Conservation (phyloP, 2,888 invertebrate species). For the Scotopteryx bipunctaria region DNA sequence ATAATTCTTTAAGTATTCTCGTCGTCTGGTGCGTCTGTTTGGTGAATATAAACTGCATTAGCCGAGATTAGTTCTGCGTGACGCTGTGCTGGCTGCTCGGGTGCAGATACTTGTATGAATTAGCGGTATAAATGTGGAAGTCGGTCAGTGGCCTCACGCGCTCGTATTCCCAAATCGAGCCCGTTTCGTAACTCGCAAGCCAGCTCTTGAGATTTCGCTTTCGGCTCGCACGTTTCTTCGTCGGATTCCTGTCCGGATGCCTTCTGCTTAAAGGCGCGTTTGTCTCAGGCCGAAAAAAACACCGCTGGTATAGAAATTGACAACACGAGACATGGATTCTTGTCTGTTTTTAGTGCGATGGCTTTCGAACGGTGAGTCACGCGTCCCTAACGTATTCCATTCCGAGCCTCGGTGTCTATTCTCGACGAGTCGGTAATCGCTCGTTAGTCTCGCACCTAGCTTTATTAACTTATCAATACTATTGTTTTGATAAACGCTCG, state of each 20-base stretch:
- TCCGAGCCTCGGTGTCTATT: conserved; percentile 62
- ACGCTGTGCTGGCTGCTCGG: conserved; percentile 50
- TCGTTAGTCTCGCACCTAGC: conserved; percentile 75
- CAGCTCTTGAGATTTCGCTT: conserved; percentile 70
- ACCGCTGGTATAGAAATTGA: conserved; percentile 52
- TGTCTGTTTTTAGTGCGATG: conserved; percentile 47
- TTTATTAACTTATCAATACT: conserved; percentile 83
- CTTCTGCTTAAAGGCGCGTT: conserved; percentile 59
- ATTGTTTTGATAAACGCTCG: conserved; percentile 82
- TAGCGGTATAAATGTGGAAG: conserved; percentile 79
- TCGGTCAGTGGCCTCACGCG: conserved; percentile 77
- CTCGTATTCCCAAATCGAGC: conserved; percentile 73
- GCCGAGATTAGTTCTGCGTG: conserved; percentile 48
- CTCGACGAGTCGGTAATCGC: conserved; percentile 67
- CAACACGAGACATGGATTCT: conserved; percentile 63
- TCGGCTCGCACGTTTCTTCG: conserved; percentile 56
- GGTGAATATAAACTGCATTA: conserved; percentile 71
- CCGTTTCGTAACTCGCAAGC: conserved; percentile 68
- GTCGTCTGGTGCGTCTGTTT: conserved; percentile 55
- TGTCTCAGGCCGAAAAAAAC: conserved; percentile 49
- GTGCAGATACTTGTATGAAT: conserved; percentile 76
- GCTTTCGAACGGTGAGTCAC: conserved; percentile 60
- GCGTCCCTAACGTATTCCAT: conserved; percentile 67
- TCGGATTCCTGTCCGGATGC: conserved; percentile 52
- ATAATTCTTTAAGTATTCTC: conserved; percentile 73